Evolutionary conservation across 2,888 invertebrate genomes (phyloP).

Genomic region (Thyatira batis): DNA sequence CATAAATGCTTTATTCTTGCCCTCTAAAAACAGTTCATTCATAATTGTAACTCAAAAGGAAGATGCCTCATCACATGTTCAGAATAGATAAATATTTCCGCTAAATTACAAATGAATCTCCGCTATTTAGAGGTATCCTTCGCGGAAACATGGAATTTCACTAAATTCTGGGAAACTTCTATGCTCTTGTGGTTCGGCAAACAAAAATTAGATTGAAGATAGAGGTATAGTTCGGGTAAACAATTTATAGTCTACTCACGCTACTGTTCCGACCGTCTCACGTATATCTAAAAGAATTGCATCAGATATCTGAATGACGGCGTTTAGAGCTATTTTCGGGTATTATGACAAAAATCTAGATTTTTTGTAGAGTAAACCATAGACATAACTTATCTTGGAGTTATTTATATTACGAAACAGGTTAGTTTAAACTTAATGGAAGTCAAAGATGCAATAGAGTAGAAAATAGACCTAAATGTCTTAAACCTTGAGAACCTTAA

Average conservation of each 20-base stretch:
- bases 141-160: constrained; percentile 35
- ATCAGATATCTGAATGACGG: neutral
- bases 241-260: constrained; percentile 1
- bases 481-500: too few relatives aligned
- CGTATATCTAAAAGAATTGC: constrained; percentile 2
- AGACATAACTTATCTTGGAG: too few relatives aligned
- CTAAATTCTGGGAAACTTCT: constrained; percentile 32
- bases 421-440: too few relatives aligned
- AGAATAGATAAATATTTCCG: constrained; percentile 1
- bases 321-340: neutral
- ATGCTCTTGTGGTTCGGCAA: constrained; percentile 19
- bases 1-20: too few relatives aligned
- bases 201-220: constrained; percentile 20
- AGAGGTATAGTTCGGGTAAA: neutral
- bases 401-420: too few relatives aligned
- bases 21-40: neutral
- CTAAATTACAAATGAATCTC: neutral
- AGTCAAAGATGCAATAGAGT: too few relatives aligned
- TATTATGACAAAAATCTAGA: neutral
- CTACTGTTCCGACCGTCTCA: constrained; percentile 2
- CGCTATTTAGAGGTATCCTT: constrained; percentile 22
- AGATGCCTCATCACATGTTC: neutral
- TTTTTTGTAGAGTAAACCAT: too few relatives aligned
- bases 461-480: too few relatives aligned
- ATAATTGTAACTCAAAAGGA: neutral